Percentiles rank a stretch among this genome's conserved stretches.
Evolutionary conservation across 2,888 invertebrate genomes (phyloP).

Genomic region (Erebia aethiops): DNA sequence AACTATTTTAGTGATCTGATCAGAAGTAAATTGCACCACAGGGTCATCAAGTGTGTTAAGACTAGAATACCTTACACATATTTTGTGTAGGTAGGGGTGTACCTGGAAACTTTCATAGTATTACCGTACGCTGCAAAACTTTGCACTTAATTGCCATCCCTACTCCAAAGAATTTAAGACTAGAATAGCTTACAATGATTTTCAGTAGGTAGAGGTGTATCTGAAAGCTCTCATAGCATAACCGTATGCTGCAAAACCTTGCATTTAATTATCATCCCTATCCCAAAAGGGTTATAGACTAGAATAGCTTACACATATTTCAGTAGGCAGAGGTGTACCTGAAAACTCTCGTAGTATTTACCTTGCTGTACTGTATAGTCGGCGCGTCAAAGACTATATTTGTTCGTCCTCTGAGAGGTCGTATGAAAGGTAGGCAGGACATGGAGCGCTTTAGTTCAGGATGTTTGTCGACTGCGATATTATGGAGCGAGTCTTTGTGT

Average conservation of each 20-base stretch:
- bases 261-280: slow-evolving; percentile 20
- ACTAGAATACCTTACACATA: background rate
- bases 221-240: background rate
- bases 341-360: slow-evolving; percentile 33
- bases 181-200: background rate
- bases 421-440: slow-evolving; percentile 28
- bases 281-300: background rate
- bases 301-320: background rate
- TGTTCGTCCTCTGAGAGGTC: slow-evolving; percentile 29
- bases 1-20: too few relatives aligned
- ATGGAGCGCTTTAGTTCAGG: slow-evolving; percentile 1
- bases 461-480: background rate
- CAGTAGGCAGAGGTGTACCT: too few relatives aligned
- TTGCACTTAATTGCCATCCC: slow-evolving; percentile 11
- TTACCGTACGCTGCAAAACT: background rate
- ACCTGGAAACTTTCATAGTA: background rate
- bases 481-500: slow-evolving; percentile 2
- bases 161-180: slow-evolving; percentile 1
- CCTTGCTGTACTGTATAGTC: slow-evolving; percentile 27
- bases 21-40: too few relatives aligned
- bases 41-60: background rate
- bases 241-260: background rate
- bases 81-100: background rate
- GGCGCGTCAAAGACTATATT: slow-evolving; percentile 31
- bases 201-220: background rate